A percentile compares a stretch with the other conserved stretches of the same genome.
phyloP scores from a whole-genome alignment of 2,113 vertebrate genomes.

The Nymphicus hollandicus region DNA sequence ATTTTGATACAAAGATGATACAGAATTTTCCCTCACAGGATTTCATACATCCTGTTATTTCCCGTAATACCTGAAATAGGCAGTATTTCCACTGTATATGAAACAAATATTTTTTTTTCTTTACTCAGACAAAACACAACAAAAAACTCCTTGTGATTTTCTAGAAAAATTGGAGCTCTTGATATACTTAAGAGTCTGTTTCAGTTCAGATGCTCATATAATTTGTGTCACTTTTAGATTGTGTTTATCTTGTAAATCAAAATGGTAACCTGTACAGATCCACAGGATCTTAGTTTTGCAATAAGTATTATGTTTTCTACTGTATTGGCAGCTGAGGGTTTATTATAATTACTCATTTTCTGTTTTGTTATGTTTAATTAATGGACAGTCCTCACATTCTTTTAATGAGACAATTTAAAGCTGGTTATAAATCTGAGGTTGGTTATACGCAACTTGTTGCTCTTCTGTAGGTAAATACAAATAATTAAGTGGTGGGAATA shows the following conservation, averaged over 20 bases:
- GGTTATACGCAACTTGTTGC: neutral
- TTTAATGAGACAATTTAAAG: neutral
- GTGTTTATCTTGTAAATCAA: neutral
- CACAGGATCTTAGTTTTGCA: neutral
- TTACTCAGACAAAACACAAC: neutral
- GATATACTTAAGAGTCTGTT: neutral
- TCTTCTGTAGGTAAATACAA: neutral
- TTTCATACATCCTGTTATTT: constrained; percentile 29
- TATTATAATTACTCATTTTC: neutral
- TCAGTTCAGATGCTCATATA: neutral
- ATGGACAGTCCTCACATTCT: neutral
- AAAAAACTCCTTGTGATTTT: neutral
- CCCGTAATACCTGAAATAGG: neutral
- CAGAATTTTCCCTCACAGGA: neutral
- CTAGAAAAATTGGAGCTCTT: neutral
- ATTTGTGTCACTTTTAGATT: neutral
- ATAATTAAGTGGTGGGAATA: neutral
- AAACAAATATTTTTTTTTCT: neutral
- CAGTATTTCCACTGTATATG: neutral
- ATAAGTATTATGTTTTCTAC: neutral
- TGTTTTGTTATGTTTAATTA: neutral
- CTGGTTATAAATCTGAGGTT: neutral
- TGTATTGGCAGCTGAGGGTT: neutral
- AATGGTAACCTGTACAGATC: neutral
- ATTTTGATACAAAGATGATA: constrained; percentile 12